Conservation (phyloP, 2,888 invertebrate genomes). For the Anthoptus insignis region DNA sequence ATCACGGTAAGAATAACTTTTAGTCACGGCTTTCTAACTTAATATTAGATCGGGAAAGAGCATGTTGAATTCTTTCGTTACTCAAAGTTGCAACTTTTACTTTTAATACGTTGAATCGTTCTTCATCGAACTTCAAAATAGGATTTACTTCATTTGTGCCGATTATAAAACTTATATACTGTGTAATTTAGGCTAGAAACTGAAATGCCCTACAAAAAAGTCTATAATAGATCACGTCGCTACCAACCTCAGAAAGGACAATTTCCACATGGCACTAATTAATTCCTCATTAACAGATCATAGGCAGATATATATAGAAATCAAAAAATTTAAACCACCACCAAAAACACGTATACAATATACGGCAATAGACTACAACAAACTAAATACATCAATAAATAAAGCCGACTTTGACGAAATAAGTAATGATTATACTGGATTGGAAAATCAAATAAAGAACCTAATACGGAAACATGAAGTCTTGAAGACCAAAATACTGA, state of each 20-base stretch:
- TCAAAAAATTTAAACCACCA: constrained; percentile 11
- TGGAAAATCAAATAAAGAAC: not conserved
- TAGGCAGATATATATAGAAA: constrained; percentile 4
- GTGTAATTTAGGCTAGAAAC: no score
- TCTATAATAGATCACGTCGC: no score
- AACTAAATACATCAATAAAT: not conserved
- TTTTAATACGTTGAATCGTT: no score
- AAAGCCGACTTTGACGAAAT: not conserved
- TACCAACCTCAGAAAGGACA: constrained; percentile 14
- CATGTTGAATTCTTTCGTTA: no score
- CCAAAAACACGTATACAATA: not conserved
- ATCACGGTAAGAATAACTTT: no score
- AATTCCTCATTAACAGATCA: constrained; percentile 14
- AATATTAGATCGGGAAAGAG: no score
- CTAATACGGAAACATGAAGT: constrained; percentile 7
- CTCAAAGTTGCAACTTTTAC: no score
- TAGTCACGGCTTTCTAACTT: no score
- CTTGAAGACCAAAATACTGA: constrained; percentile 31
- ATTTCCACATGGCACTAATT: constrained; percentile 17
- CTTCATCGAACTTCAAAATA: no score
- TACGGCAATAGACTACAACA: constrained; percentile 13
- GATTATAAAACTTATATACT: no score
- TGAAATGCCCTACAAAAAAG: no score
- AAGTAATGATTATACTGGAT: not conserved
- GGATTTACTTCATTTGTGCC: no score